A percentile compares a stretch with the other conserved stretches of the same genome.
phyloP scores from a whole-genome alignment of 2,888 invertebrate genomes.

The Eupithecia vulgata region DNA sequence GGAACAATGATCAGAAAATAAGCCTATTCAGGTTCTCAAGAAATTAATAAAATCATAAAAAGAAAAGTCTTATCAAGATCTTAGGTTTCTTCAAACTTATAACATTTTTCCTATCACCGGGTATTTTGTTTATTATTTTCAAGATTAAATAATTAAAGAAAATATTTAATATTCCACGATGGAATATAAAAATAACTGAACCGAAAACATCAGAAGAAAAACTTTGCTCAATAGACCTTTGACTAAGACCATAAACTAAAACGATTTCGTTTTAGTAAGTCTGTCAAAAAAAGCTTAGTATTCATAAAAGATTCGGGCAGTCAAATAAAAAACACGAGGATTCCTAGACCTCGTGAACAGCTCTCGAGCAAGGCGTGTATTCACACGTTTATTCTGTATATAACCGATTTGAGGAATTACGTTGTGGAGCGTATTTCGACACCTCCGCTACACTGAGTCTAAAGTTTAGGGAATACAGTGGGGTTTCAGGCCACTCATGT shows the following conservation, averaged over 20 bases:
- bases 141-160: too few relatives aligned
- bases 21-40: background rate
- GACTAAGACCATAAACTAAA: background rate
- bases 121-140: too few relatives aligned
- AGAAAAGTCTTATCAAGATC: background rate
- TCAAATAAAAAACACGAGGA: background rate
- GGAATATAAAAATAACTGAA: too few relatives aligned
- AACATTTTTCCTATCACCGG: background rate
- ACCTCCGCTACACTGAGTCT: conserved; percentile 6
- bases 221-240: background rate
- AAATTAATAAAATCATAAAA: background rate
- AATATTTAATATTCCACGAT: too few relatives aligned
- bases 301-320: background rate
- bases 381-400: background rate
- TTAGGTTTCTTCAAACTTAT: background rate
- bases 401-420: background rate
- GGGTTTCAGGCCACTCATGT: background rate
- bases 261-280: too few relatives aligned
- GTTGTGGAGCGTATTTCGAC: conserved; percentile 3
- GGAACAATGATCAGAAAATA: background rate
- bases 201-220: background rate
- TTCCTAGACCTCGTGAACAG: background rate
- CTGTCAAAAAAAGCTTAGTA: background rate
- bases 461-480: background rate
- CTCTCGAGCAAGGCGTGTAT: background rate